Evolutionary conservation across 2,113 vertebrate species (phyloP).

Genomic region (Corythornis cristatus): DNA sequence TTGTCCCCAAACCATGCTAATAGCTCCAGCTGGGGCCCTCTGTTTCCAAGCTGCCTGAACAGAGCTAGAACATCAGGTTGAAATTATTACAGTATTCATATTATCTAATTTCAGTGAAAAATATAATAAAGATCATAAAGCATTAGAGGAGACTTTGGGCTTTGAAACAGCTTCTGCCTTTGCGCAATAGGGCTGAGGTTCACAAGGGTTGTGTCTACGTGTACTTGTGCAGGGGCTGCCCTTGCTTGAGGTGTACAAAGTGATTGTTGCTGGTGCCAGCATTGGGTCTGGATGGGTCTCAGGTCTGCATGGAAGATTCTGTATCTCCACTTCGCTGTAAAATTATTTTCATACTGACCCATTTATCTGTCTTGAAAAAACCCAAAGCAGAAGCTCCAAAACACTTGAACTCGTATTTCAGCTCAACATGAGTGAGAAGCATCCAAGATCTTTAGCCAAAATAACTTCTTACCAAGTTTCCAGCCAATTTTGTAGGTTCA

Average conservation of each 20-base stretch:
- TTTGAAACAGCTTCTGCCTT: not conserved
- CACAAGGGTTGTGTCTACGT: not conserved
- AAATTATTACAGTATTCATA: not conserved
- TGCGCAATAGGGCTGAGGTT: not conserved
- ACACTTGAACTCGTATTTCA: slow-evolving; percentile 9
- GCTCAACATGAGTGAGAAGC: not conserved
- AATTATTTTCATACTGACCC: not conserved
- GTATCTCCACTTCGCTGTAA: not conserved
- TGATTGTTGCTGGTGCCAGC: not conserved
- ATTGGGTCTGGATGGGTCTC: not conserved
- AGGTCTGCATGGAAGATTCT: not conserved
- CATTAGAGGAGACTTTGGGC: not conserved
- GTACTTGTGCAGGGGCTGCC: not conserved
- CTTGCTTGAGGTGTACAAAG: not conserved
- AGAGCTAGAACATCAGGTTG: not conserved
- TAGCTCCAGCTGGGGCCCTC: not conserved
- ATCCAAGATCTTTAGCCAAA: slow-evolving; percentile 35
- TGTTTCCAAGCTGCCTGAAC: not conserved
- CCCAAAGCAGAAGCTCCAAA: slow-evolving; percentile 50
- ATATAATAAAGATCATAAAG: not conserved
- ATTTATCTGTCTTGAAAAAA: not conserved
- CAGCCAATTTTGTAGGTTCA: slow-evolving; percentile 32
- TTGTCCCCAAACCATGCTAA: not conserved
- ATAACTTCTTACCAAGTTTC: slow-evolving; percentile 13
- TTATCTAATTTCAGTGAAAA: not conserved